Evolutionary conservation across 2,113 vertebrate species (phyloP), one percentile per base, ranked within the genome.

Genomic region (Ramphastos sulfuratus): DNA sequence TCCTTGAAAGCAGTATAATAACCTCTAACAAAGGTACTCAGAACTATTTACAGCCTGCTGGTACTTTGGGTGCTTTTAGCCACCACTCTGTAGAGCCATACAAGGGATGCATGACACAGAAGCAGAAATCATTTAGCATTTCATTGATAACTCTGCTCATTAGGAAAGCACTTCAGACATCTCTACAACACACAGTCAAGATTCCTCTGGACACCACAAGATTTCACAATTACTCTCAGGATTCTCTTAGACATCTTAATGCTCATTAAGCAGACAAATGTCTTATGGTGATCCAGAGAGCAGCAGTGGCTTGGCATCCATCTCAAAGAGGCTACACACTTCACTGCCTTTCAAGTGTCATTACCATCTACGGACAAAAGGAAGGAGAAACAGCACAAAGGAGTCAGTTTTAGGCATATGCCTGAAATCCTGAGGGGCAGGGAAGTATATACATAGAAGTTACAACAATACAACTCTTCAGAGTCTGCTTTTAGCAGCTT

Each of bases 361-460:
- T 69, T 21, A 7, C 88, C 90, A 72, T n/a, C 80, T 84, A 39
- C 3, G 66, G 83, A 79, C 50, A 90, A 28, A 52, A 86, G 90
- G 44, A 42, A 78, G 44, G 33, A 59, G 59, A 61, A 83, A 61
- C 37, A 52, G 54, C 24, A 54, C 25, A 83, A 83, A 46, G 6
- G 42, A 59, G 33, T 8, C 48, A 48, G 35, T 6, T 71, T 78
- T 20, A 85, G 64, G 52, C 31, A 54, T 60, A 7, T 64, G 46
- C 39, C 82, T 88, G 85, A 92, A 60, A 27, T 58, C 56, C 42
- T 44, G 30, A 72, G 79, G 37, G 39, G 65, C 2, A 61, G 76
- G 76, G 88, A 91, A 95, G 89, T 66, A 96, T 39, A 55, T n/a
- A 75, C 50, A 13, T 3, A 55, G 65, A 74, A 89, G 80, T 74